These are phyloP conservation scores for Xestia sexstrigata DNA, from an alignment of 2,888 invertebrate genomes.

Conservation along the genomic window DNA sequence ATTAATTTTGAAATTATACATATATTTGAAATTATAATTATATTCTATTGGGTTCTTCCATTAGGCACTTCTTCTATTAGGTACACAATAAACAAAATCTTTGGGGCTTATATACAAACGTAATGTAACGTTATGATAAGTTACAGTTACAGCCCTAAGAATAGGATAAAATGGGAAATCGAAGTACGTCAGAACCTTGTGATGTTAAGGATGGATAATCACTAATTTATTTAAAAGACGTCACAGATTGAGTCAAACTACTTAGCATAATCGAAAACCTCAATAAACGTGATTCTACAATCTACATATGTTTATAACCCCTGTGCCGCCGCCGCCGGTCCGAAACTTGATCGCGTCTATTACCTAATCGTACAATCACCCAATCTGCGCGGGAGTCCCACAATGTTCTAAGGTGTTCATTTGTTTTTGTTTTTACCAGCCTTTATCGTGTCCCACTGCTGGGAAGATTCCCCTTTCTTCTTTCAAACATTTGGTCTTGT, in stretches of 20 bases:
- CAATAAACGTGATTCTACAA: background rate
- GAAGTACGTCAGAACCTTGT: background rate
- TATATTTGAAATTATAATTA: too few relatives aligned
- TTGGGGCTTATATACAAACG: background rate
- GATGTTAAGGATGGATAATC: background rate
- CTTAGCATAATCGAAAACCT: background rate
- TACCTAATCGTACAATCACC: conserved; percentile 12
- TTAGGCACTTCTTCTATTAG: too few relatives aligned
- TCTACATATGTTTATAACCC: conserved; percentile 1
- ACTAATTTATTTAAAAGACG: background rate
- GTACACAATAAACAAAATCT: background rate
- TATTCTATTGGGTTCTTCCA: too few relatives aligned
- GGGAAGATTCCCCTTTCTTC: background rate
- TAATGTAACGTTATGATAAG: too few relatives aligned
- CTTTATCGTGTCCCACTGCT: background rate
- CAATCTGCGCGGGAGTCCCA: conserved; percentile 21
- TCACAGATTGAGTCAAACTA: background rate
- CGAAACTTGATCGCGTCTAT: background rate
- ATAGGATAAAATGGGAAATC: background rate
- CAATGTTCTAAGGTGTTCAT: conserved; percentile 20
- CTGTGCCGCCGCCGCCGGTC: too few relatives aligned
- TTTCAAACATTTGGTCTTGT: background rate
- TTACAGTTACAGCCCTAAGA: background rate
- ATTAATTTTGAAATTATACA: too few relatives aligned
- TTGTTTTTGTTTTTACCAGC: background rate